Evolutionary conservation across 2,888 invertebrate genomes (phyloP).

Genomic region (Acanthopleura granulata): DNA sequence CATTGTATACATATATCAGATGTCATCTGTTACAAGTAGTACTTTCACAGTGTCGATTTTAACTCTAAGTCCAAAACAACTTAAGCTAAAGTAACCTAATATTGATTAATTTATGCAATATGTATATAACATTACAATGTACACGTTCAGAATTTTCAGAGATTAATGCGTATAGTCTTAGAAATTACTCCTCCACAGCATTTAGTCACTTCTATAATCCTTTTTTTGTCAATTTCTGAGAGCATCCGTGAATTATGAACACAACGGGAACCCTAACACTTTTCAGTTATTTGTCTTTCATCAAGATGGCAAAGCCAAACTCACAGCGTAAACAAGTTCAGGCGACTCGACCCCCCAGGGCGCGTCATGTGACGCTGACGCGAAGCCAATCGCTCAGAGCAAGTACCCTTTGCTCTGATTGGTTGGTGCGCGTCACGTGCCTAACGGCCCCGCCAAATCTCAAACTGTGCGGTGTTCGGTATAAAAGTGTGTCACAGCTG

Average conservation of each 20-base stretch:
- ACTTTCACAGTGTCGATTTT: too few relatives aligned
- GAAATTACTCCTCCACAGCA: neutral
- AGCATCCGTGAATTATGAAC: neutral
- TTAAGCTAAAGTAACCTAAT: too few relatives aligned
- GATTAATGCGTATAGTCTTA: neutral
- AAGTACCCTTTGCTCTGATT: slow-evolving; percentile 39
- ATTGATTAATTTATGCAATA: too few relatives aligned
- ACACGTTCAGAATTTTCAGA: neutral
- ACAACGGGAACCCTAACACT: neutral
- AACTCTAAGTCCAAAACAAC: too few relatives aligned
- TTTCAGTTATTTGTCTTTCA: neutral
- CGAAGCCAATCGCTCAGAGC: slow-evolving; percentile 14
- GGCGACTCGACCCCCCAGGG: neutral
- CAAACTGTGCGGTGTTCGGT: slow-evolving; percentile 30
- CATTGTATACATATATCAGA: too few relatives aligned
- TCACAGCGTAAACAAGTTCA: slow-evolving; percentile 1
- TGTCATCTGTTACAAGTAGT: too few relatives aligned
- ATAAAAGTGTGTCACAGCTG: slow-evolving; percentile 7
- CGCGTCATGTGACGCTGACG: neutral
- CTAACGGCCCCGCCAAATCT: slow-evolving; percentile 61
- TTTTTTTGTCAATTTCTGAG: neutral
- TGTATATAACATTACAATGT: too few relatives aligned
- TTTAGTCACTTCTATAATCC: slow-evolving; percentile 1
- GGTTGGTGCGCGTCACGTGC: slow-evolving; percentile 48
- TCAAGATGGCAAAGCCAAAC: neutral